Evolutionary conservation across 2,888 invertebrate species (phyloP).

Genomic region (Limnephilus rhombicus): DNA sequence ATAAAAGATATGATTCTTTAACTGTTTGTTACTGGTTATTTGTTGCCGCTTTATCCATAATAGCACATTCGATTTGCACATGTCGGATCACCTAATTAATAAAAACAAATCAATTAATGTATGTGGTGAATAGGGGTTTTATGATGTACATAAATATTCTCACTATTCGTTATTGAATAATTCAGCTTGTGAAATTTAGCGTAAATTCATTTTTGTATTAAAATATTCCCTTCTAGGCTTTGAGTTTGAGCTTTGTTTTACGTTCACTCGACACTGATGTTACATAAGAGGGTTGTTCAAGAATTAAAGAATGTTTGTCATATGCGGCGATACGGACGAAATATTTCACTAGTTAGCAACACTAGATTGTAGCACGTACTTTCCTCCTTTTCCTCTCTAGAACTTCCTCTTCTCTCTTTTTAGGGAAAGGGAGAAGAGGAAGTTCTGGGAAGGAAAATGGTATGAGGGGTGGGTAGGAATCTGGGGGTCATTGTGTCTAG

Average conservation of each 20-base stretch:
- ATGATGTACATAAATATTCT: background rate
- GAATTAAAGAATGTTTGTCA: too few relatives aligned
- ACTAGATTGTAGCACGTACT: too few relatives aligned
- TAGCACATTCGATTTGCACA: background rate
- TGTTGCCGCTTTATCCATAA: background rate
- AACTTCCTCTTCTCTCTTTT: too few relatives aligned
- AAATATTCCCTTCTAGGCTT: background rate
- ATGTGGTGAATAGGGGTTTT: background rate
- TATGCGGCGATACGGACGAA: too few relatives aligned
- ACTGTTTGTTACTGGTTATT: slow-evolving; percentile 4
- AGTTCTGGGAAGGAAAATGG: too few relatives aligned
- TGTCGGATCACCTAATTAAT: background rate
- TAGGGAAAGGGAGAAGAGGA: too few relatives aligned
- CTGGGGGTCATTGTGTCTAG: too few relatives aligned
- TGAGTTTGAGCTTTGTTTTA: background rate
- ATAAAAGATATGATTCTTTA: background rate
- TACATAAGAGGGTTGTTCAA: background rate
- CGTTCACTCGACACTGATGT: background rate
- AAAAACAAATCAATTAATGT: background rate
- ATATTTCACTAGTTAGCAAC: too few relatives aligned
- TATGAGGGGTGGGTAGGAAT: too few relatives aligned
- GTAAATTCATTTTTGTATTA: background rate
- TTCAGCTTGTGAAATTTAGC: background rate
- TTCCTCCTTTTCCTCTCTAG: too few relatives aligned
- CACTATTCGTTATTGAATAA: background rate